phyloP scores from a whole-genome alignment of 1,140 invertebrate species.

The Nebria ingens region DNA sequence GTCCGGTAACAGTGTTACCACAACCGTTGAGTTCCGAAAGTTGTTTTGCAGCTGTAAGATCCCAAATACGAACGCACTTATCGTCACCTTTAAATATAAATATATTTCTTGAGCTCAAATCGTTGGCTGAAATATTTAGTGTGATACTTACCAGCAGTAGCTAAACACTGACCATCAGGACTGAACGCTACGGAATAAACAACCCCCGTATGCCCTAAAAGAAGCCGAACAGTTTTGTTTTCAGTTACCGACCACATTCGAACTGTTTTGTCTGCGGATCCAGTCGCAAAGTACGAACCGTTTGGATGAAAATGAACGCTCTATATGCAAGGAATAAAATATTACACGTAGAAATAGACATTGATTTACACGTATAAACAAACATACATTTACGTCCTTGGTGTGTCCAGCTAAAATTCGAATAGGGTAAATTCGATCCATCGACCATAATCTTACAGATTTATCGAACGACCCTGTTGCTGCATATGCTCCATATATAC shows the following conservation, averaged over 20 bases:
- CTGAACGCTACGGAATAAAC: conserved; percentile 56
- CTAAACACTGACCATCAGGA: conserved; percentile 57
- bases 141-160: conserved; percentile 48
- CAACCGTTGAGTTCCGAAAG: conserved; percentile 51
- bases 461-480: conserved; percentile 75
- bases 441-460: conserved; percentile 76
- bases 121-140: too few species aligned
- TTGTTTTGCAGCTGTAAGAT: conserved; percentile 48
- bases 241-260: conserved; percentile 55
- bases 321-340: conserved; percentile 25
- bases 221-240: conserved; percentile 46
- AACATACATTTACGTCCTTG: conserved; percentile 63
- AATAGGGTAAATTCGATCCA: conserved; percentile 66
- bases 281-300: conserved; percentile 53
- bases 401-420: conserved; percentile 75
- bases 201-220: conserved; percentile 48
- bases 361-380: conserved; percentile 32
- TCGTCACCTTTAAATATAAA: conserved; percentile 45
- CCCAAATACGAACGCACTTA: conserved; percentile 54
- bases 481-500: conserved; percentile 59
- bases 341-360: conserved; percentile 14
- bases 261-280: conserved; percentile 54
- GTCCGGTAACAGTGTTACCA: conserved; percentile 45
- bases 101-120: too few species aligned
- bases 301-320: conserved; percentile 61